Evolutionary conservation across 2,113 vertebrate species (phyloP).

Genomic region (Synchiropus splendidus): DNA sequence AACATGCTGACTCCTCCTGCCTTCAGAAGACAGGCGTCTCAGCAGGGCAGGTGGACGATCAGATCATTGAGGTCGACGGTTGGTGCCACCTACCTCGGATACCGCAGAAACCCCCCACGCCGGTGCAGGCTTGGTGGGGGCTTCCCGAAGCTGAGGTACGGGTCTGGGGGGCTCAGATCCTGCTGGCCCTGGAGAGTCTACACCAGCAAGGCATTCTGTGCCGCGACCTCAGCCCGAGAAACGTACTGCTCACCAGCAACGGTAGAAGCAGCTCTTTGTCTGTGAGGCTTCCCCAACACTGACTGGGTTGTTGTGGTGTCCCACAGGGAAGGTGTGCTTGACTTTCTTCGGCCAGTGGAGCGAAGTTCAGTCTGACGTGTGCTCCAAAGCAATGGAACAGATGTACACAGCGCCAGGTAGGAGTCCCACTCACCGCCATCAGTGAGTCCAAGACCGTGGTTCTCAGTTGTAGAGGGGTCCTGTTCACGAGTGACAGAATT

Average conservation of each 20-base stretch:
- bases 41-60: constrained; percentile 30
- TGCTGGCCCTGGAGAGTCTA: constrained; percentile 86
- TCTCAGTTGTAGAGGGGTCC: too few species aligned
- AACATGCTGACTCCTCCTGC: constrained; percentile 23
- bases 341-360: constrained; percentile 97
- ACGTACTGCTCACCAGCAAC: constrained; percentile 79
- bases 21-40: constrained; percentile 6
- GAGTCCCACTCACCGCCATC: constrained; percentile 20
- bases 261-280: constrained; percentile 60
- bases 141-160: constrained; percentile 76
- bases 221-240: constrained; percentile 90
- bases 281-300: not conserved
- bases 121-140: constrained; percentile 47
- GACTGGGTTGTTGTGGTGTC: constrained; percentile 8
- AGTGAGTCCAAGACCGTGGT: too few species aligned
- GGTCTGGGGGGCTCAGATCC: constrained; percentile 85
- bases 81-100: constrained; percentile 56
- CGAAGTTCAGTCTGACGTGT: constrained; percentile 81
- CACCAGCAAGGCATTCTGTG: constrained; percentile 93
- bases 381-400: constrained; percentile 72
- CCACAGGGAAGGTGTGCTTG: constrained; percentile 80
- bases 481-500: too few species aligned
- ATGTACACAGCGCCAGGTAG: constrained; percentile 95
- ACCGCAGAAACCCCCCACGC: constrained; percentile 14
- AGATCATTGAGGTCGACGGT: constrained; percentile 64